Evolutionary conservation across 2,113 vertebrate species (phyloP), one percentile per base, ranked within the genome.

Genomic region (Raja brachyura): DNA sequence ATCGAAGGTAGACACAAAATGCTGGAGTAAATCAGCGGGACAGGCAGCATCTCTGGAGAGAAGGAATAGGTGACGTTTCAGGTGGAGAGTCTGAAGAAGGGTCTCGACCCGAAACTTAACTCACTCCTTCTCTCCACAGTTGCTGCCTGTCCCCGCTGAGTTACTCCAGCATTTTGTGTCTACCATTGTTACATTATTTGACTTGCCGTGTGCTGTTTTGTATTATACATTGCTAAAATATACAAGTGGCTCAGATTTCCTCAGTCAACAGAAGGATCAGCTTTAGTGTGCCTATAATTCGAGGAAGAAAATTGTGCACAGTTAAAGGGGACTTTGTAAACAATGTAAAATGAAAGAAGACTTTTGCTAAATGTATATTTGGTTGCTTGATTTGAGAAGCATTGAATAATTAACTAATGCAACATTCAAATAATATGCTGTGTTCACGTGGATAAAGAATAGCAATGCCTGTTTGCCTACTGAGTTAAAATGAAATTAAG

Each of bases 151-250:
- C 39, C 39, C 3, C 39, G 39, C 39, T 48, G 39, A 48, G 39
- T 48, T 48, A 48, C 39, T 48, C 39, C 39, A 48, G 39, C 39
- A 48, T 48, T 48, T 48, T 48, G 39, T 48, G 39, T 48, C 39
- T 92, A 73, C 18, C 20, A 28, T 25, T 92, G 66, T 92, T 48
- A 74, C 39, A n/a, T 92, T 92, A 70, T 73, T 74, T 92, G 33
- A 73, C 31, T 73, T 92, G 90, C 4, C 73, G 28, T 92, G 11
- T 74, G 59, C 66, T 54, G 68, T 48, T 92, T 92, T 48, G 7
- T 8, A 73, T 39, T 73, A 54, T 31, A 22, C 31, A 73, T 6
- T 63, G 48, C n/a, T 68, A 25, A 92, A 73, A 73, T 48, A 92
- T 73, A 54, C 59, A 14, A 63, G 28, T 66, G n/a, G 83, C 16